Evolutionary conservation across 2,113 vertebrate genomes (phyloP).

Genomic region (Ceyx melanurus): DNA sequence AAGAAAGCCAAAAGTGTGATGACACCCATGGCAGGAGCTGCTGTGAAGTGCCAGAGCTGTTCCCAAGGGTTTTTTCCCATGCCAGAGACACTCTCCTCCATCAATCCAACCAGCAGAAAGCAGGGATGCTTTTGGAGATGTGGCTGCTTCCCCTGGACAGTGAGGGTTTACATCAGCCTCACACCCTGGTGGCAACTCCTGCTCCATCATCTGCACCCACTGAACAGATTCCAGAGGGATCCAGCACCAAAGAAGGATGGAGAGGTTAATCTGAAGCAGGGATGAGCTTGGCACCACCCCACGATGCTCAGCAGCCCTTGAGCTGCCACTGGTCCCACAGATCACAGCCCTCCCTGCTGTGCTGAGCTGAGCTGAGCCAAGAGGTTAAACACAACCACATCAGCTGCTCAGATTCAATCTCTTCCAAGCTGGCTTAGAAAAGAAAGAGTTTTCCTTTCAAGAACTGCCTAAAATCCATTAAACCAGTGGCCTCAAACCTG

Average conservation of each 20-base stretch:
- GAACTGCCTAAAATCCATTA: neutral
- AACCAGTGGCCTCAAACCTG: fast-evolving
- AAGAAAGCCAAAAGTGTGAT: neutral
- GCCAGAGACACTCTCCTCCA: fast-evolving
- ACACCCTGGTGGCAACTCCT: fast-evolving
- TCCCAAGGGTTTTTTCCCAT: neutral
- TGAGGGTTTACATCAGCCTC: neutral
- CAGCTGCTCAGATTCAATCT: neutral
- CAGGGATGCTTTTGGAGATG: neutral
- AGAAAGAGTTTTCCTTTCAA: neutral
- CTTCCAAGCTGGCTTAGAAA: neutral
- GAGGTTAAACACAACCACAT: neutral
- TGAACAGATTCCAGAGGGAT: neutral
- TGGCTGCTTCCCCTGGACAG: too few species aligned
- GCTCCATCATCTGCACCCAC: fast-evolving
- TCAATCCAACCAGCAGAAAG: neutral
- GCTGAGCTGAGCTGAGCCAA: fast-evolving
- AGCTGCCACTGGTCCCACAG: fast-evolving
- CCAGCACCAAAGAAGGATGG: fast-evolving
- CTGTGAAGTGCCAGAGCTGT: neutral
- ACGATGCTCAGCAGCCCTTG: fast-evolving
- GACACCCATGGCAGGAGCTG: neutral
- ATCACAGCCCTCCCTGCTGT: neutral
- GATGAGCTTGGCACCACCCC: neutral
- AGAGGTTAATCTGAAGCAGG: neutral